phyloP scores from a whole-genome alignment of 2,113 vertebrate genomes.

The Varanus salvator region DNA sequence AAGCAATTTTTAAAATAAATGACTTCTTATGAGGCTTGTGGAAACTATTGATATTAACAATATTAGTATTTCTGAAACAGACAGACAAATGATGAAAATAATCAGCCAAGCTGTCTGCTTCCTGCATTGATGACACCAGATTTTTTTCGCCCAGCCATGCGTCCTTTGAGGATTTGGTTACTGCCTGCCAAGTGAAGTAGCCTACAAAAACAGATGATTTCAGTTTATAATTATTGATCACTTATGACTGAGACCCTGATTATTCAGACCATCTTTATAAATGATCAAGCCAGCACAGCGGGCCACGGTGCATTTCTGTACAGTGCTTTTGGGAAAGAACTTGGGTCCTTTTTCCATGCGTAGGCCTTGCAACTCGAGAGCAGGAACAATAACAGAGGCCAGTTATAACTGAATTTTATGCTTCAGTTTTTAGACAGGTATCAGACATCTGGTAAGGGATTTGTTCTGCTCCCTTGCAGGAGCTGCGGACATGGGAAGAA shows the following conservation, averaged over 20 bases:
- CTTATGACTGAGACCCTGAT: neutral
- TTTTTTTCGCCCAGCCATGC: neutral
- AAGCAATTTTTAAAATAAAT: too few relatives aligned
- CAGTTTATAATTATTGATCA: neutral
- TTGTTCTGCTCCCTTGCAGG: slow-evolving; percentile 71
- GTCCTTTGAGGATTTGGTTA: slow-evolving; percentile 2
- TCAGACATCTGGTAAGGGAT: neutral
- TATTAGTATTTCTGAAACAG: neutral
- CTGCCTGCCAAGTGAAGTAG: neutral
- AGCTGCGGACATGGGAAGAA: slow-evolving; percentile 96
- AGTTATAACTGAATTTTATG: neutral
- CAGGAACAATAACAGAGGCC: neutral
- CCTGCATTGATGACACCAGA: neutral
- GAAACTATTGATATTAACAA: neutral
- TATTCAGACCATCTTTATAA: neutral
- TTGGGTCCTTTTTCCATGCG: neutral
- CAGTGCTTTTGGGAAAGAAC: neutral
- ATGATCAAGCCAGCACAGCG: neutral
- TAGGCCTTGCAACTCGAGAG: neutral
- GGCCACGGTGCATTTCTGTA: neutral
- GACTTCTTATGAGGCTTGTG: neutral
- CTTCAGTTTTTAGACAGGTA: neutral
- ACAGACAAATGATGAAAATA: neutral
- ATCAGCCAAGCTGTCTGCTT: neutral
- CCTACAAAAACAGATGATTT: neutral